Evolutionary conservation across 92 coral and sea anemone species (phyloP).

Genomic region (Epizoanthus scotinus): DNA sequence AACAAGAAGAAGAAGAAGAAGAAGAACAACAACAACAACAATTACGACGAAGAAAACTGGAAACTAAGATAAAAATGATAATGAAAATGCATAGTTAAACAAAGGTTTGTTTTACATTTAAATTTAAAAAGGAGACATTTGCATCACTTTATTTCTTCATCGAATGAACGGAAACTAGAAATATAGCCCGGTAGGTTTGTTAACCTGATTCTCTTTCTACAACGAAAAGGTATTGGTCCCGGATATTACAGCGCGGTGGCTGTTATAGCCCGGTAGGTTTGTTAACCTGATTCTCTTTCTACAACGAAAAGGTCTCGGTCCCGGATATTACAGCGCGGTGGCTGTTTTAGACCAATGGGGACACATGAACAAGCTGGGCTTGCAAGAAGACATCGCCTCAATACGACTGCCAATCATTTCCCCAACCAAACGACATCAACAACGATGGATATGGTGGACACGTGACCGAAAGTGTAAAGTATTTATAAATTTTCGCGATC

Average conservation of each 20-base stretch:
- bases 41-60: too few species aligned
- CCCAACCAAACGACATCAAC: not conserved
- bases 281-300: not conserved
- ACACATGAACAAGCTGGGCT: constrained; percentile 5
- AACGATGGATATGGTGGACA: constrained; percentile 36
- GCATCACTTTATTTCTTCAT: too few species aligned
- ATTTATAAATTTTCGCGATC: constrained; percentile 28
- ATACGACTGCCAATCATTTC: not conserved
- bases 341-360: not conserved
- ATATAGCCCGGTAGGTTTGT: too few species aligned
- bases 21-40: too few species aligned
- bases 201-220: not conserved
- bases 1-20: too few species aligned
- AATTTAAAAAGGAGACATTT: too few species aligned
- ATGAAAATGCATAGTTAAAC: too few species aligned
- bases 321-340: constrained; percentile 8
- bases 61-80: too few species aligned
- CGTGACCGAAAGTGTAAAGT: constrained; percentile 36
- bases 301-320: not conserved
- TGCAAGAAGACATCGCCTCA: constrained; percentile 17
- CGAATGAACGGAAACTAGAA: too few species aligned
- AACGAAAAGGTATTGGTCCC: not conserved
- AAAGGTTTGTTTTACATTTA: too few species aligned
- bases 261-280: not conserved
- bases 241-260: constrained; percentile 6